phyloP scores from a whole-genome alignment of 2,113 vertebrate genomes.

The Chascanopsetta lugubris region DNA sequence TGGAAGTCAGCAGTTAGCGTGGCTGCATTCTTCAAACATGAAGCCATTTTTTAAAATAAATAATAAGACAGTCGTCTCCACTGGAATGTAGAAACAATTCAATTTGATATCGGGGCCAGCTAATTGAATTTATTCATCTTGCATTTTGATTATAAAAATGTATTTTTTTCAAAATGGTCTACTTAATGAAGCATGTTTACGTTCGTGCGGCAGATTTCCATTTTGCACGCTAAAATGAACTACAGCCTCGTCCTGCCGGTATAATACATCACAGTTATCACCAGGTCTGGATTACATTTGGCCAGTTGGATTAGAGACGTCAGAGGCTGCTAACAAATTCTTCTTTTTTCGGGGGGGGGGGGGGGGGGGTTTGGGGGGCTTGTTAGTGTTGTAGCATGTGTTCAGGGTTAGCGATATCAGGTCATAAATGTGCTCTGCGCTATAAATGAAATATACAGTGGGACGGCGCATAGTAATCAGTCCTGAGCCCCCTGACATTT shows the following conservation, averaged over 20 bases:
- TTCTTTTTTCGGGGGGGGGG: not conserved
- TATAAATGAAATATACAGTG: not conserved
- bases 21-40: not conserved
- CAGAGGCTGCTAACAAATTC: not conserved
- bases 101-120: conserved; percentile 1
- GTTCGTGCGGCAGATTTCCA: not conserved
- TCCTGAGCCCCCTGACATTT: not conserved
- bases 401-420: not conserved
- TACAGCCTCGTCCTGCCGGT: not conserved
- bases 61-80: not conserved
- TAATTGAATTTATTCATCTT: conserved; percentile 2
- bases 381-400: not conserved
- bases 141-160: too few species aligned
- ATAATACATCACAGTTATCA: not conserved
- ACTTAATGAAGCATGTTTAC: too few species aligned
- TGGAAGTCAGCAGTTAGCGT: not conserved
- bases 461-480: not conserved
- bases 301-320: not conserved
- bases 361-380: not conserved
- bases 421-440: not conserved
- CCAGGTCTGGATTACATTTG: not conserved
- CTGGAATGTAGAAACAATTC: not conserved
- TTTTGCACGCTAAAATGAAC: not conserved
- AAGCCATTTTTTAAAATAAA: conserved; percentile 4
- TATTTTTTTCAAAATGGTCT: not conserved